Conservation (phyloP, 2,888 invertebrate genomes). For the Heliconius erato region DNA sequence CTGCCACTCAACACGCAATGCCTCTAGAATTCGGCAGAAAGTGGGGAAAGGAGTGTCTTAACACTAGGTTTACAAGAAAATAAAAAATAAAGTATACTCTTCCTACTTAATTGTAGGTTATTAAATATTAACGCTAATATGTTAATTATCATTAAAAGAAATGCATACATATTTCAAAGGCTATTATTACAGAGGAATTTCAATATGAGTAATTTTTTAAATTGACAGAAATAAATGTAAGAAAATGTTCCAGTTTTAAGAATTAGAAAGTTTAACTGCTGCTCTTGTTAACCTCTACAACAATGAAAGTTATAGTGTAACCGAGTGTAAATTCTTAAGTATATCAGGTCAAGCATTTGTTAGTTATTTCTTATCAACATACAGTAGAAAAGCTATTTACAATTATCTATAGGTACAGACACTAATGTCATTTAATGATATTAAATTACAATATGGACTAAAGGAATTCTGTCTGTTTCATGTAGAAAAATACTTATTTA, state of each 20-base stretch:
- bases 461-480: neutral
- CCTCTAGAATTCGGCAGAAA: no score
- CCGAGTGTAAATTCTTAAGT: neutral
- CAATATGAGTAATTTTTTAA: neutral
- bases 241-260: neutral
- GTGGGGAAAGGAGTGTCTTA: no score
- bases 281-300: neutral
- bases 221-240: neutral
- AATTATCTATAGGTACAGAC: conserved; percentile 20
- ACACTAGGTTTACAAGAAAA: neutral
- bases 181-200: neutral
- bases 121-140: neutral
- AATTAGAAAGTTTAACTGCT: neutral
- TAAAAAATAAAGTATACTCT: neutral
- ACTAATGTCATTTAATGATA: neutral
- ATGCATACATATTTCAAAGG: neutral
- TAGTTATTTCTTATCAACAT: neutral
- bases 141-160: neutral
- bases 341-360: neutral
- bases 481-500: neutral
- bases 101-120: neutral
- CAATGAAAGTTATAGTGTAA: neutral
- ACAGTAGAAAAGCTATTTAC: conserved; percentile 24
- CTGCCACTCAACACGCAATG: no score
- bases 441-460: conserved; percentile 2